Base-by-base conservation (phyloP, 2,113 vertebrate species). In the Willisornis vidua region DNA sequence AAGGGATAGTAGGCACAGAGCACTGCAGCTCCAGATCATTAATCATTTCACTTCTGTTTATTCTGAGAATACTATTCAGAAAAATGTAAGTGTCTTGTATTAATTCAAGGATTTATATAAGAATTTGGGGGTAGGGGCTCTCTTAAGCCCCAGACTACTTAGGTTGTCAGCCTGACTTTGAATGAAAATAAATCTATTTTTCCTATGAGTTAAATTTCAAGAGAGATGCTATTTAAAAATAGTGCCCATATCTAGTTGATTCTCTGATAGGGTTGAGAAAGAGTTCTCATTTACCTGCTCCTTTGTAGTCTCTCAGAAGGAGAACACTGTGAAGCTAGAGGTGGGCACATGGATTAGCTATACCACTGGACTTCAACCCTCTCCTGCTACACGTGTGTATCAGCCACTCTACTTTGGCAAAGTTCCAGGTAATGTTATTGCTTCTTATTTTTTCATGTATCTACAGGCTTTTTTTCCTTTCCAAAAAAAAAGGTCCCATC, bases 351-450 rank as follows among this genome's bases (percentile, higher is more conserved):
- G 98, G 46, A 98, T 95, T 20, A 98, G 98, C 81, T 98, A 98
- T 74, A 98, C 98, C 37, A 97, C 97, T n/a, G 98, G 97, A 57
- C 97, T 95, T 54, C 95, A 85, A 19, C 93, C 87, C 14, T 94
- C 97, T 63, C 58, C 72, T 17, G 46, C 83, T 13, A 85, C 94
- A 35, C 82, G 4, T 85, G 96, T 96, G 87, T 97, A 68, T 85
- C 97, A 98, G 67, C 97, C 98, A 10, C 97, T 99, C 13, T 98
- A 98, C 96, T 97, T 99, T 1, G 99, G 99, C 19, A 98, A 98
- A 58, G 85, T 99, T 97, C 98, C 99, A 98, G 99, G 99, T 99
- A 98, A 90, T 63, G 5, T 43, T 80, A 41, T 9, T 46, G 41
- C 37, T 80, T 41, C 35, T 63, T 83, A 33, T 25, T 77, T 93